phyloP scores from a whole-genome alignment of 2,888 invertebrate genomes.

The Drepana falcataria region DNA sequence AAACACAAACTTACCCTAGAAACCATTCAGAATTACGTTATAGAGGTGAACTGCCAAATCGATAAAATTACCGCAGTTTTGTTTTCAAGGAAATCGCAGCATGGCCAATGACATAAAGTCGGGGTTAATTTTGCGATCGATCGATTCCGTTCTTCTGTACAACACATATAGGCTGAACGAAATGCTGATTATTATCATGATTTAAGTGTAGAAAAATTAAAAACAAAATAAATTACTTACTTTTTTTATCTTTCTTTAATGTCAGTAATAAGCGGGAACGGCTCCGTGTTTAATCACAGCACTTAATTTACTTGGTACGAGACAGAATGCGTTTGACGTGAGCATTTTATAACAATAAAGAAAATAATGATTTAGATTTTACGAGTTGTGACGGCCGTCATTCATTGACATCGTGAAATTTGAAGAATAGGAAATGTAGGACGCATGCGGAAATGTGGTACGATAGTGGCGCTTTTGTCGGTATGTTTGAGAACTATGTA shows the following conservation, averaged over 20 bases:
- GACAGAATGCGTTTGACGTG: constrained; percentile 45
- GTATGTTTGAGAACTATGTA: constrained; percentile 10
- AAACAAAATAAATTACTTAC: constrained; percentile 51
- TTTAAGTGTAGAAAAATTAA: constrained; percentile 21
- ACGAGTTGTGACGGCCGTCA: constrained; percentile 57
- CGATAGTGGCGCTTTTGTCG: constrained; percentile 32
- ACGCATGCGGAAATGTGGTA: constrained; percentile 58
- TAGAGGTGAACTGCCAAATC: constrained; percentile 65
- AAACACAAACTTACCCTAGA: constrained; percentile 37
- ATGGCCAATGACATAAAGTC: constrained; percentile 11
- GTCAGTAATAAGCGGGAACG: constrained; percentile 54
- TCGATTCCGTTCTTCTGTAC: not conserved
- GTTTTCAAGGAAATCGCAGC: constrained; percentile 51
- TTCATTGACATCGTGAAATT: constrained; percentile 67
- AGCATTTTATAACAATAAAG: constrained; percentile 67
- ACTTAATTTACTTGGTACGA: constrained; percentile 67
- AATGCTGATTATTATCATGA: constrained; percentile 16
- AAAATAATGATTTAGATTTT: constrained; percentile 42
- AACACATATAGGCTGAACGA: constrained; percentile 2
- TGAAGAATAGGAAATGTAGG: constrained; percentile 47
- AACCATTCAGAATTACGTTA: constrained; percentile 50
- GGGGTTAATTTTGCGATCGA: not conserved
- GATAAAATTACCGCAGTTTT: constrained; percentile 79
- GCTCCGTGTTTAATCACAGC: constrained; percentile 39
- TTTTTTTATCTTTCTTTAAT: constrained; percentile 41